Conservation (phyloP, 2,113 vertebrate species). For the Pseudorectes ferrugineus region DNA sequence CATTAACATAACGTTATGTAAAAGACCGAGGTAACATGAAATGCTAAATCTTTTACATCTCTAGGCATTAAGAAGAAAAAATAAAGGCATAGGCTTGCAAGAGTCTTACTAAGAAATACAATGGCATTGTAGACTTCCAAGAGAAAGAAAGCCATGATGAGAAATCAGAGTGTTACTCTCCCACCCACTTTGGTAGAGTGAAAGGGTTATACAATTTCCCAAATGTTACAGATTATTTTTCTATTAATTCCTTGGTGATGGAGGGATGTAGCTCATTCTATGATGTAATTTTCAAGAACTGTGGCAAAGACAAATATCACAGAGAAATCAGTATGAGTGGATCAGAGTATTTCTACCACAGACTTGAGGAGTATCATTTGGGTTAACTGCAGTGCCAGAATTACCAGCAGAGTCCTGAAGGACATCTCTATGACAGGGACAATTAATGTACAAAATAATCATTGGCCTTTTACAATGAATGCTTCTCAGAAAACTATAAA, state of each 20-base stretch:
- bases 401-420: not conserved
- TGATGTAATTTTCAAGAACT: not conserved
- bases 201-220: not conserved
- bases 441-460: not conserved
- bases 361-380: not conserved
- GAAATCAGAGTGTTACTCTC: not conserved
- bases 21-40: not conserved
- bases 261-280: not conserved
- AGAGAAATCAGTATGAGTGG: not conserved
- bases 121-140: not conserved
- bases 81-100: not conserved
- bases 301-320: not conserved
- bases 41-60: not conserved
- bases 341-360: not conserved
- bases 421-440: not conserved
- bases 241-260: not conserved
- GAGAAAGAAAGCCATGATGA: not conserved
- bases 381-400: not conserved
- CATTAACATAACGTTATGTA: not conserved
- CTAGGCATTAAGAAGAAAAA: not conserved
- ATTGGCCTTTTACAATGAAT: not conserved
- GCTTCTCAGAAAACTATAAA: not conserved
- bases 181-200: not conserved
- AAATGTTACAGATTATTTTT: not conserved
- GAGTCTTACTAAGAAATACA: not conserved